A percentile compares a stretch with the other conserved stretches of the same genome.
These are phyloP conservation scores for Seira ritae DNA, from an alignment of 2,888 invertebrate genomes.

Conservation along the genomic window DNA sequence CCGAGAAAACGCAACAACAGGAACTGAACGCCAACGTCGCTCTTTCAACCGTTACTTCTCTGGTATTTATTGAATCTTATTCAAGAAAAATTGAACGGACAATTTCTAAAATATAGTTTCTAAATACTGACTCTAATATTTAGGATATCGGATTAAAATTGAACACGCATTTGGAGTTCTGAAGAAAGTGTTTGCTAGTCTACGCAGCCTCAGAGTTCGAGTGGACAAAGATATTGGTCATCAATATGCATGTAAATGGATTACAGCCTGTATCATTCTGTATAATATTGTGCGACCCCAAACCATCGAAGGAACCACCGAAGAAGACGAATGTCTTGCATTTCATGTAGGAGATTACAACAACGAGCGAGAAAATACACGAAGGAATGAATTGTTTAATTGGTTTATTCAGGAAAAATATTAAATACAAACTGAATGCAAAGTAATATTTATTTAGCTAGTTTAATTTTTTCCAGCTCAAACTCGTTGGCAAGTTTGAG, in stretches of 20 bases:
- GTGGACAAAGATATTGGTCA: constrained; percentile 27
- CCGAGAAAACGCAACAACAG: constrained; percentile 4
- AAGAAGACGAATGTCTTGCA: background rate
- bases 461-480: background rate
- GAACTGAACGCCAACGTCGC: background rate
- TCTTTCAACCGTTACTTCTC: constrained; percentile 42
- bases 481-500: background rate
- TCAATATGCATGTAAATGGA: constrained; percentile 45
- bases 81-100: background rate
- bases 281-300: constrained; percentile 31
- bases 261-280: constrained; percentile 31
- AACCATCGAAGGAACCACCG: background rate
- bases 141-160: constrained; percentile 26
- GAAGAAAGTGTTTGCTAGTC: constrained; percentile 31
- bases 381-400: constrained; percentile 18
- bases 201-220: constrained; percentile 14
- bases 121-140: background rate
- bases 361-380: background rate
- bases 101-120: background rate
- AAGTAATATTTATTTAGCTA: background rate
- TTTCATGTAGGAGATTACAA: background rate
- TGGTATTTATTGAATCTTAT: background rate
- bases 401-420: constrained; percentile 14
- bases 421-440: background rate
- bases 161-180: constrained; percentile 34